Conservation (phyloP, 2,797 vertebrate species). For the Acanthopagrus latus region DNA sequence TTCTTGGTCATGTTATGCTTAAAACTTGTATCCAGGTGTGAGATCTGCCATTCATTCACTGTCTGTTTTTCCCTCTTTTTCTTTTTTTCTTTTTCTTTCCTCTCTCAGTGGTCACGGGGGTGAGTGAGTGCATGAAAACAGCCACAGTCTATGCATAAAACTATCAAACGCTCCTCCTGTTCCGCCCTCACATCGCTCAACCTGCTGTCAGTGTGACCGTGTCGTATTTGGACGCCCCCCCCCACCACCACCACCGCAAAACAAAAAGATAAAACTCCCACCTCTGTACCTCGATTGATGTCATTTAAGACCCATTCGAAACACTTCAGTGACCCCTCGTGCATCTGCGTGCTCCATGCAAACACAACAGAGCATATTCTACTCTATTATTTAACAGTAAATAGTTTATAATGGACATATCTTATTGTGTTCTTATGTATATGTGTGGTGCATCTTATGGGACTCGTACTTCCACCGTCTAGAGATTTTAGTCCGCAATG, state of each 20-base stretch:
- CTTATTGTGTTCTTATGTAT: constrained; percentile 76
- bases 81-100: constrained; percentile 45
- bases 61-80: constrained; percentile 23
- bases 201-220: constrained; percentile 61
- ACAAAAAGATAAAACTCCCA: not conserved
- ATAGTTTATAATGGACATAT: constrained; percentile 79
- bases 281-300: constrained; percentile 35
- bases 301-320: constrained; percentile 32
- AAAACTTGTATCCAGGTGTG: constrained; percentile 32
- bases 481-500: constrained; percentile 77
- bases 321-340: constrained; percentile 35
- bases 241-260: constrained; percentile 6
- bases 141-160: constrained; percentile 76
- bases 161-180: constrained; percentile 52
- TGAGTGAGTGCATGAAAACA: constrained; percentile 75
- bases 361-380: constrained; percentile 53
- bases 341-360: constrained; percentile 60
- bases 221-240: constrained; percentile 61
- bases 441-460: constrained; percentile 82
- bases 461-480: constrained; percentile 80
- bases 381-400: constrained; percentile 72
- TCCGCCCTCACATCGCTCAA: constrained; percentile 37
- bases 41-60: constrained; percentile 46
- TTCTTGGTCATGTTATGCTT: constrained; percentile 16
- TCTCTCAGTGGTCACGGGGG: constrained; percentile 80